Percentiles rank a stretch among this genome's conserved stretches.
These are phyloP conservation scores for Hippolais icterina DNA, from an alignment of 2,113 vertebrate species.

Conservation along the genomic window DNA sequence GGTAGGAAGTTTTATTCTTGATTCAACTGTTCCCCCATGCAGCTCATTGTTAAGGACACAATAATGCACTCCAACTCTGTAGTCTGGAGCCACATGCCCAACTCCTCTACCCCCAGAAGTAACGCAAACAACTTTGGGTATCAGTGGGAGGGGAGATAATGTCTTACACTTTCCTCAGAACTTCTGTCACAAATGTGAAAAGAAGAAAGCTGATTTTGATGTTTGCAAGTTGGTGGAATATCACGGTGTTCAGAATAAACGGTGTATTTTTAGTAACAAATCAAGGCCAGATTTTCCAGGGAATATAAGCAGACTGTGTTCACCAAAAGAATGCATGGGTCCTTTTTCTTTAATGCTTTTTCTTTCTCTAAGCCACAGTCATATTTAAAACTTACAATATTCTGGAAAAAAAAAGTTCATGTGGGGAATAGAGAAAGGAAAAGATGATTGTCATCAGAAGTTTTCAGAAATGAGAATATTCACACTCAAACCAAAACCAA, in stretches of 20 bases:
- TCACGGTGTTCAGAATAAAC: background rate
- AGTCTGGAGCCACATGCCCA: background rate
- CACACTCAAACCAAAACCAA: background rate
- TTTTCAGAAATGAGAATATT: background rate
- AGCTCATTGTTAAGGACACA: background rate
- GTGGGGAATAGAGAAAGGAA: background rate
- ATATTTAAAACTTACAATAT: background rate
- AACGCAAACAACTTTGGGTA: background rate
- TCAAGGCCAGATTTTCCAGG: background rate
- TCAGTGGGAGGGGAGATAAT: background rate
- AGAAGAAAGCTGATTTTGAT: background rate
- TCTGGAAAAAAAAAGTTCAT: accelerated
- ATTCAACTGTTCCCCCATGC: background rate
- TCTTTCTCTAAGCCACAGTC: background rate
- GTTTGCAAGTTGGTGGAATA: background rate
- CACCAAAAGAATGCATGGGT: background rate
- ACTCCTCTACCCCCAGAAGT: background rate
- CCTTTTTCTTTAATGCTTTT: background rate
- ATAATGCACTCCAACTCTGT: background rate
- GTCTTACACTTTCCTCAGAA: background rate
- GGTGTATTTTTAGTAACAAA: background rate
- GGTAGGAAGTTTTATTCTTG: background rate
- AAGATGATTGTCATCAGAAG: background rate
- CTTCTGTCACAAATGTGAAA: background rate
- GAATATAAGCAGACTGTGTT: background rate